These are phyloP conservation scores for Scelioninae gen. 1 DNA, from an alignment of 2,888 invertebrate genomes.

Conservation along the genomic window DNA sequence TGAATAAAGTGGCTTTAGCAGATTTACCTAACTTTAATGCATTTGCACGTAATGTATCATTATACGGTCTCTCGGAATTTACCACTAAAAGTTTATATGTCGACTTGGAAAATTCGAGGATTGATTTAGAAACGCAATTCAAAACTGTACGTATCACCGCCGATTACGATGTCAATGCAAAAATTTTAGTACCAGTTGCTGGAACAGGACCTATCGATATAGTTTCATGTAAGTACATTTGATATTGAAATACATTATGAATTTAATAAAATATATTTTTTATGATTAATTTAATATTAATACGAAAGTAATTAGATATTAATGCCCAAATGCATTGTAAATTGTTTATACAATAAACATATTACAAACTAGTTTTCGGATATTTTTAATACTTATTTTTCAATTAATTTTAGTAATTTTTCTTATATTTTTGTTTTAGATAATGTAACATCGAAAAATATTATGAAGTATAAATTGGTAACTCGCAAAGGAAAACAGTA, in stretches of 20 bases:
- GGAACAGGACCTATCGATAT: conserved; percentile 77
- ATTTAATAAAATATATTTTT: too few relatives aligned
- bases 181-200: conserved; percentile 77
- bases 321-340: too few relatives aligned
- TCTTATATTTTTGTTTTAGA: conserved; percentile 70
- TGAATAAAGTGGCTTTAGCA: conserved; percentile 74
- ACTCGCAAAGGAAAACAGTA: conserved; percentile 73
- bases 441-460: conserved; percentile 57
- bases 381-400: too few relatives aligned
- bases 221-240: conserved; percentile 72
- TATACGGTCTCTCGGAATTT: conserved; percentile 75
- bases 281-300: too few relatives aligned
- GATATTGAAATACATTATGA: background rate
- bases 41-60: conserved; percentile 72
- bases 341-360: too few relatives aligned
- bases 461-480: conserved; percentile 65
- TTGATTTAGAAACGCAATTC: conserved; percentile 70
- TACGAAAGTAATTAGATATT: too few relatives aligned
- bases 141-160: conserved; percentile 71
- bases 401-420: background rate
- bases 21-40: conserved; percentile 76
- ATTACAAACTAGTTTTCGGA: too few relatives aligned
- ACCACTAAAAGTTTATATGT: conserved; percentile 61
- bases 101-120: conserved; percentile 70
- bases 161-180: conserved; percentile 77